Evolutionary conservation across 2,888 invertebrate species (phyloP).

Genomic region (Troglohyphantes excavatus): DNA sequence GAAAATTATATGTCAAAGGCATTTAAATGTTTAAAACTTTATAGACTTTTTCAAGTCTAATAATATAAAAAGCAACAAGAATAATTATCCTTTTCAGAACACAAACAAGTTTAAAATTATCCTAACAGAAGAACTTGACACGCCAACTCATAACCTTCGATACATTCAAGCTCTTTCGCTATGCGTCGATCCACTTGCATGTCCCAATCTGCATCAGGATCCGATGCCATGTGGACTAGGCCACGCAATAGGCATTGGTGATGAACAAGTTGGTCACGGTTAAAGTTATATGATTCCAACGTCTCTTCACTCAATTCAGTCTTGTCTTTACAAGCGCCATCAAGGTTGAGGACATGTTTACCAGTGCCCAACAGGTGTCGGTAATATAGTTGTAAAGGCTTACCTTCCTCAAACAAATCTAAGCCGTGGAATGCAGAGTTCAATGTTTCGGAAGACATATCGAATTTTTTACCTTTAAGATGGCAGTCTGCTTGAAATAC

Average conservation of each 20-base stretch:
- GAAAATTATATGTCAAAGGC: too few species aligned
- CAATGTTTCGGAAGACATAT: too few species aligned
- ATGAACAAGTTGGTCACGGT: not conserved
- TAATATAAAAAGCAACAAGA: too few species aligned
- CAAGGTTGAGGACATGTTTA: not conserved
- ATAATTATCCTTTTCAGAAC: too few species aligned
- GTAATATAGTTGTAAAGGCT: slow-evolving; percentile 13
- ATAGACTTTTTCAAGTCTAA: too few species aligned
- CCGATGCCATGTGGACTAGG: slow-evolving; percentile 7
- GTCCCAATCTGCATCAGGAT: not conserved
- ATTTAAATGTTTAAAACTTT: too few species aligned
- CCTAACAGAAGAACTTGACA: slow-evolving; percentile 11
- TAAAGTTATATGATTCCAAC: slow-evolving; percentile 8
- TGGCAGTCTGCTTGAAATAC: too few species aligned
- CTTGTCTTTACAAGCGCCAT: not conserved
- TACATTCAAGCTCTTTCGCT: not conserved
- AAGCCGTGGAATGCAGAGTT: not conserved
- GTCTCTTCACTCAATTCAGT: not conserved
- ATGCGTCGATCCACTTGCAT: not conserved
- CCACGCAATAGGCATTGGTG: slow-evolving; percentile 4
- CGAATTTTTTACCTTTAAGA: too few species aligned
- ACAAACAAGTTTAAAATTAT: too few species aligned
- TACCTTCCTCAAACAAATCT: slow-evolving; percentile 32
- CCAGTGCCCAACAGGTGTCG: slow-evolving; percentile 18
- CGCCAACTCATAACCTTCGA: slow-evolving; percentile 29